A percentile compares a stretch with the other conserved stretches of the same genome.
phyloP scores from a whole-genome alignment of 2,797 vertebrate genomes.

The Coregonus sp. region DNA sequence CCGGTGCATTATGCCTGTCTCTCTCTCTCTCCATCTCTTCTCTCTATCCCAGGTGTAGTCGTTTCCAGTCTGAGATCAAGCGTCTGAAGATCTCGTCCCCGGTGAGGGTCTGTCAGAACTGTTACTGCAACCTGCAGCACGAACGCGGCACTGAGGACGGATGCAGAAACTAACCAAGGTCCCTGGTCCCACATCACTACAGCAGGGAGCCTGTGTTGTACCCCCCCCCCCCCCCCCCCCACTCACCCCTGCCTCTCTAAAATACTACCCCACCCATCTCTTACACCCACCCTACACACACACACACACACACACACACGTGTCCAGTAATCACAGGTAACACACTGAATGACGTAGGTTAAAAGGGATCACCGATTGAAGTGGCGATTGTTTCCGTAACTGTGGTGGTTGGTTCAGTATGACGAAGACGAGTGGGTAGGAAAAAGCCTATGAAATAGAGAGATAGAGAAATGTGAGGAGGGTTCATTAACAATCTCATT shows the following conservation, averaged over 20 bases:
- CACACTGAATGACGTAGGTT: conserved; percentile 59
- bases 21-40: neutral
- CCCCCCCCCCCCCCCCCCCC: neutral
- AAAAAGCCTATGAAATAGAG: neutral
- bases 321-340: conserved; percentile 59
- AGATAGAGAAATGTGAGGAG: neutral
- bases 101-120: conserved; percentile 98
- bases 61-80: conserved; percentile 98
- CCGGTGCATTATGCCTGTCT: too few species aligned
- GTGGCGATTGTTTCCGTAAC: conserved; percentile 33
- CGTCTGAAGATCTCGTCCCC: conserved; percentile 97
- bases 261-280: neutral
- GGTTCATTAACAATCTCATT: neutral
- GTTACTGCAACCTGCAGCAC: conserved; percentile 95
- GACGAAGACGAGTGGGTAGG: conserved; percentile 5
- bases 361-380: conserved; percentile 70
- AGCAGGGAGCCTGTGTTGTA: neutral
- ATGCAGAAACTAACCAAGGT: conserved; percentile 77
- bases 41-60: conserved; percentile 85
- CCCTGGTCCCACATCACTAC: neutral
- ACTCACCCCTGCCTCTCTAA: neutral
- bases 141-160: conserved; percentile 88
- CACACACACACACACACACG: neutral
- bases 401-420: conserved; percentile 12
- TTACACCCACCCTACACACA: neutral